Evolutionary conservation across 2,888 invertebrate genomes (phyloP), one percentile per base, ranked within the genome.

Genomic region (Idaea biselata): DNA sequence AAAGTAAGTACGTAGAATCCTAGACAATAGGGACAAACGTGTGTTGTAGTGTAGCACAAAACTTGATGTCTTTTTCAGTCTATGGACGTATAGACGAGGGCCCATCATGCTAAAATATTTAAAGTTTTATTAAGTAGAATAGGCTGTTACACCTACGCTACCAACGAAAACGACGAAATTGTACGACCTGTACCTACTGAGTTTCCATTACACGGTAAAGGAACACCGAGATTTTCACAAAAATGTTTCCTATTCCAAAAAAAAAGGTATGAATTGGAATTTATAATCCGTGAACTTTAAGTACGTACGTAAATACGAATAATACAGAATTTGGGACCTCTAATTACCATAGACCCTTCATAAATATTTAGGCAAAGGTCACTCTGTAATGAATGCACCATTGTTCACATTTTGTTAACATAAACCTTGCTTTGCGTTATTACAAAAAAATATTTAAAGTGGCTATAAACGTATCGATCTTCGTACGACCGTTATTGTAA

Each of bases 401-500:
- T 74, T 75, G 74, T 78, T 73, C 75, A 68, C 70, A 68, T 66
- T 72, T 56, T 55, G 56, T 66, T 66, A 44, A 11, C 44, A 44
- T 11, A 44, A 44, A 44, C 3, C 14, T 8, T n/a, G 11, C 44
- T 44, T 44, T 44, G 44, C 11, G 11, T 7, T 25, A 14, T 44
- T 44, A 44, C 44, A 44, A 44, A 44, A 44, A 44, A 14, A 44
- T 44, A 44, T 44, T 44, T 44, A 44, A 44, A 44, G 44, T 44
- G 14, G 44, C 14, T 44, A 44, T 44, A 84, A 87, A 83, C 78
- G 82, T 87, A 87, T 89, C 83, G 81, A 78, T 81, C 78, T 82
- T 84, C 84, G 81, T 78, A 74, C 78, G 83, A 81, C 85, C 86
- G 86, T 87, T 89, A 88, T 88, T 89, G 89, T 88, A 88, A 88